Percentiles rank a stretch among this genome's conserved stretches.
Evolutionary conservation across 2,888 invertebrate genomes (phyloP).

Genomic region (Synanthedon myopaeformis): DNA sequence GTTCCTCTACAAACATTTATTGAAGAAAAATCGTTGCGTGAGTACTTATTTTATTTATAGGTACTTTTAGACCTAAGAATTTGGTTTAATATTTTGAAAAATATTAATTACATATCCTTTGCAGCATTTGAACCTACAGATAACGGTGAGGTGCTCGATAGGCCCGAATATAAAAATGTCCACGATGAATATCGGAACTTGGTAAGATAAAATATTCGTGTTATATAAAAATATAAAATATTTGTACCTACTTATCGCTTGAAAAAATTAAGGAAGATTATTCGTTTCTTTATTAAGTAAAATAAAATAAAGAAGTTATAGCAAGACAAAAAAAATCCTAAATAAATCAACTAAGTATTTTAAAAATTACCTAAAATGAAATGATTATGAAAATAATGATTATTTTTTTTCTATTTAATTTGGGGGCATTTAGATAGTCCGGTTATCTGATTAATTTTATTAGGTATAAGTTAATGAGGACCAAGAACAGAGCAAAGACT

Average conservation of each 20-base stretch:
- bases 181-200: conserved; percentile 90
- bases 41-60: conserved; percentile 25
- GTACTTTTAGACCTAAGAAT: background rate
- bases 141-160: conserved; percentile 73
- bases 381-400: too few species aligned
- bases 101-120: conserved; percentile 6
- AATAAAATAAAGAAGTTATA: background rate
- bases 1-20: conserved; percentile 91
- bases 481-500: too few species aligned
- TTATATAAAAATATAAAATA: conserved; percentile 3
- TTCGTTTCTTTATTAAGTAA: background rate
- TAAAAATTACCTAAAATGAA: too few species aligned
- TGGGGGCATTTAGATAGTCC: too few species aligned
- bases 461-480: too few species aligned
- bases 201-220: conserved; percentile 52
- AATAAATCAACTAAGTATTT: too few species aligned
- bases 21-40: conserved; percentile 93
- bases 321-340: too few species aligned
- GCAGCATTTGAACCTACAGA: conserved; percentile 87
- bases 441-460: too few species aligned
- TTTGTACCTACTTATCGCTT: too few species aligned
- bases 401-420: too few species aligned
- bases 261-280: background rate
- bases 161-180: conserved; percentile 80
- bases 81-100: background rate